Evolutionary conservation across 2,113 vertebrate species (phyloP), one percentile per base, ranked within the genome.

Genomic region (Hippocampus mohnikei): DNA sequence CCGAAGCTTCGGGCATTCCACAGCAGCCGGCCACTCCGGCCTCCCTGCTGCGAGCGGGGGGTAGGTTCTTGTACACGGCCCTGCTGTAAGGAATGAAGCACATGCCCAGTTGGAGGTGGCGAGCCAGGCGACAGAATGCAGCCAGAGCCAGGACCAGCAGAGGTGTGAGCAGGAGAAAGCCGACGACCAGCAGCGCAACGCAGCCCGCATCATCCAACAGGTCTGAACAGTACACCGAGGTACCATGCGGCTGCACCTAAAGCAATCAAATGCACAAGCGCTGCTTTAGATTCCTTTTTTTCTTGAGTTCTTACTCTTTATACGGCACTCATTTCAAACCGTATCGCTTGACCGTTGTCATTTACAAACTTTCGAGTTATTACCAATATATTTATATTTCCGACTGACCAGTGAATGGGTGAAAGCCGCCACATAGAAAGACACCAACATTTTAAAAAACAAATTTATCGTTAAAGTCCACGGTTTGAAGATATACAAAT

Each of bases 21-120:
- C 91, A 93, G 87, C 92, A 93, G 74, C 85, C 74, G 23, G 80
- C 85, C 0, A 69, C 6, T 0, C 69, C 74, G 25, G 69, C 70
- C 46, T 67, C 73, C 46, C 77, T 80, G 33, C 84, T 88, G 61
- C 67, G 91, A 0, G 85, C 70, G 55, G 74, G 62, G 0, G 91
- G 90, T 61, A 92, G 85, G 79, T 94, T 93, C 79, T 94, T 92
- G 81, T 96, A 96, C 64, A 96, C 93, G 1, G 95, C 94, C 0
- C 94, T 91, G 87, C 94, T 96, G 89, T 96, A 96, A 59, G 95
- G 95, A 41, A 96, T 92, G 37, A 96, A 95, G 75, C 95, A 96
- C 72, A 95, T 86, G 46, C 92, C 90, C 64, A 96, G 91, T 82
- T 94, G 94, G 8, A 96, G 94, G 78, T 93, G 92, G 12, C 94